Conservation (phyloP, 2,888 invertebrate genomes). For the Anarsia innoxiella region DNA sequence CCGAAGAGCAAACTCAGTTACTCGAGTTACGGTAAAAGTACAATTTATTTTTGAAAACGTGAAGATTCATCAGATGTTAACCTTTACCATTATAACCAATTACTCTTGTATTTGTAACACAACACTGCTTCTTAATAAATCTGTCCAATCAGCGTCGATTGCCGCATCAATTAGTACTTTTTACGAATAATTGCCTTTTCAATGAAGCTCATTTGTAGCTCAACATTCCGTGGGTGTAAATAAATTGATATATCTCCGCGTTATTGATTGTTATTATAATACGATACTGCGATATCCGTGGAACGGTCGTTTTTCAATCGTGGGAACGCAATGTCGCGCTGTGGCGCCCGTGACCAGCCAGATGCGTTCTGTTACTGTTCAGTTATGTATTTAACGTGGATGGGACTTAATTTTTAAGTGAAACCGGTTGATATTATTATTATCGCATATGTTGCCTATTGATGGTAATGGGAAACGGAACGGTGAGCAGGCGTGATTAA, state of each 20-base stretch:
- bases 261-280: slow-evolving; percentile 46
- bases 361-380: too few species aligned
- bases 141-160: slow-evolving; percentile 3
- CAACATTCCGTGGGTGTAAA: slow-evolving; percentile 28
- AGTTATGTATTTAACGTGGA: too few species aligned
- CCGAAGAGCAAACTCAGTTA: too few species aligned
- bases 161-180: background rate
- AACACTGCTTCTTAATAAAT: slow-evolving; percentile 18
- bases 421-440: background rate
- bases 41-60: too few species aligned
- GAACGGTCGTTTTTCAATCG: slow-evolving; percentile 42
- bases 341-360: too few species aligned
- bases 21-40: too few species aligned
- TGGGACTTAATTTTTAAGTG: slow-evolving; percentile 28
- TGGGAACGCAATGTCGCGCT: slow-evolving; percentile 45
- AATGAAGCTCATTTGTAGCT: background rate
- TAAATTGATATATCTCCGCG: slow-evolving; percentile 35
- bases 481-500: background rate
- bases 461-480: background rate
- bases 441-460: background rate
- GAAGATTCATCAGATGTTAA: too few species aligned
- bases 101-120: slow-evolving; percentile 11
- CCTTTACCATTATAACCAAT: slow-evolving; percentile 18
- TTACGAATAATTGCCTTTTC: background rate
- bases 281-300: slow-evolving; percentile 33